Conservation (phyloP, 2,797 vertebrate species). For the Sorex maritimensis region DNA sequence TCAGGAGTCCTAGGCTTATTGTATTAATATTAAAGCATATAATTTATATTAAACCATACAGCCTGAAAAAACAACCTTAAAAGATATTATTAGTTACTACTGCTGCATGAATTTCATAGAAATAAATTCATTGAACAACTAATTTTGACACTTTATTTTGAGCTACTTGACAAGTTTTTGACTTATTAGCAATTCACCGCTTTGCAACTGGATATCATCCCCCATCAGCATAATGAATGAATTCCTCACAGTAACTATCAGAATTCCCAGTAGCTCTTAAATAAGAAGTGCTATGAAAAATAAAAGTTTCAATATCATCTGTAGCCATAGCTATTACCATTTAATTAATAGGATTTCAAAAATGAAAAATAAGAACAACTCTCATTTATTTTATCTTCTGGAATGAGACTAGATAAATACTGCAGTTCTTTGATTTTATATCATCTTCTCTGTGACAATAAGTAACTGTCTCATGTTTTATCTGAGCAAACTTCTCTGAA, state of each 20-base stretch:
- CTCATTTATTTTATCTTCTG: neutral
- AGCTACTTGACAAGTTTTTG: neutral
- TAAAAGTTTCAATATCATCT: neutral
- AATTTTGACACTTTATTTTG: neutral
- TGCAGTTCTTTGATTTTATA: neutral
- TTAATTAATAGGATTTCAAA: neutral
- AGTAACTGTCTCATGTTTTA: neutral
- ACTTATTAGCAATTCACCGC: neutral
- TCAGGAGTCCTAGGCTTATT: neutral
- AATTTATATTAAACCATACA: neutral
- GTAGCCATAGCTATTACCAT: neutral
- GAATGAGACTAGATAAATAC: neutral
- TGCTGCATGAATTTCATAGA: too few relatives aligned
- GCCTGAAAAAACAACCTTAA: neutral
- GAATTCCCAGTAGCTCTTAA: neutral
- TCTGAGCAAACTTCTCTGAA: neutral
- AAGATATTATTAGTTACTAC: neutral
- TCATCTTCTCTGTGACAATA: neutral
- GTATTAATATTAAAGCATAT: neutral
- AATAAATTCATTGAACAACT: neutral
- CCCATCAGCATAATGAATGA: neutral
- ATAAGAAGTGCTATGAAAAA: neutral
- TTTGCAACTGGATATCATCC: neutral
- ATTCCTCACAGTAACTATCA: neutral
- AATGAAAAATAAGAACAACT: slow-evolving; percentile 7